A percentile compares a stretch with the other conserved stretches of the same genome.
Conservation (phyloP, 2,113 vertebrate species). For the Verasper variegatus region DNA sequence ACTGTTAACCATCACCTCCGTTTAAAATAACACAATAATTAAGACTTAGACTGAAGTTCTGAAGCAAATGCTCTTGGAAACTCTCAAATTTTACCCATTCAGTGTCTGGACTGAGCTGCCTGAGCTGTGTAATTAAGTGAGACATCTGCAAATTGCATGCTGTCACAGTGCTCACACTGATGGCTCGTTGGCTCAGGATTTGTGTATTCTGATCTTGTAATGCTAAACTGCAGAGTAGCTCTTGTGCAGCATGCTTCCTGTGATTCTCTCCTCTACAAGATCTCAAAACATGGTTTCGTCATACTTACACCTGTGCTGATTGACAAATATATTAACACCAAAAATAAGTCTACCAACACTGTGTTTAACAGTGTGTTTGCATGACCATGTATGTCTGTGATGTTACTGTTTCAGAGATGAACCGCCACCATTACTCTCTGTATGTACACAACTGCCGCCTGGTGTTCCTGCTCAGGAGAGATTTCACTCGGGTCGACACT, state of each 20-base stretch:
- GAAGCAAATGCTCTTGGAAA: conserved; percentile 13
- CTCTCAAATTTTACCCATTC: conserved; percentile 1
- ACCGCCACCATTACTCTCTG: conserved; percentile 95
- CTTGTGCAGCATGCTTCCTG: too few relatives aligned
- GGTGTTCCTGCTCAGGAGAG: conserved; percentile 93
- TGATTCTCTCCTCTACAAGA: too few relatives aligned
- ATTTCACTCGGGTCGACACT: conserved; percentile 93
- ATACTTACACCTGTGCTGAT: too few relatives aligned
- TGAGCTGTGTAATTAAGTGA: conserved; percentile 61
- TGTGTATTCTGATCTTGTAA: conserved; percentile 44
- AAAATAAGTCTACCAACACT: too few relatives aligned
- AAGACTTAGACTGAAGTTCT: conserved; percentile 6
- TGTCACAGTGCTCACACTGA: conserved; percentile 57
- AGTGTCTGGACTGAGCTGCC: conserved; percentile 40
- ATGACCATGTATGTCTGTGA: conserved; percentile 17
- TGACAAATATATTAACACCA: too few relatives aligned
- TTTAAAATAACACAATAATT: conserved; percentile 13
- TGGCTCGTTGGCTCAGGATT: conserved; percentile 64
- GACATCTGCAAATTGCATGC: conserved; percentile 38
- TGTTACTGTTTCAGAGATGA: conserved; percentile 89
- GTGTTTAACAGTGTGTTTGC: neutral
- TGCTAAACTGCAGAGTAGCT: conserved; percentile 31
- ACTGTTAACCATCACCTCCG: neutral
- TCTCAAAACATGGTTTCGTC: too few relatives aligned
- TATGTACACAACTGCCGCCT: conserved; percentile 97